phyloP scores from a whole-genome alignment of 2,113 vertebrate genomes.

The Picathartes gymnocephalus region DNA sequence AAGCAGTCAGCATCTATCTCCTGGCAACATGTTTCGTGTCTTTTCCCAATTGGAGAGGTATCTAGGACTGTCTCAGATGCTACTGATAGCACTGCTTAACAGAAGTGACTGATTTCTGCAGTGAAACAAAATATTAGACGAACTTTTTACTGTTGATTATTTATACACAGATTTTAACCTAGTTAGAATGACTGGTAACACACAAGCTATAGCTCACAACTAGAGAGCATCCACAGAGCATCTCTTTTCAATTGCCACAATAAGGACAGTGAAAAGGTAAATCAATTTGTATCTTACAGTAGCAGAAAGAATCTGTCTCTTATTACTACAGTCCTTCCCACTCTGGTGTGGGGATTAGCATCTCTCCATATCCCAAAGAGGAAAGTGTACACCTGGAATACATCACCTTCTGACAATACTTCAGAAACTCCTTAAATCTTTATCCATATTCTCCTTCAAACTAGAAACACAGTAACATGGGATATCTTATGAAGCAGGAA shows the following conservation, averaged over 20 bases:
- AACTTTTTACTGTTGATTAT: not conserved
- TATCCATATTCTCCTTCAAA: not conserved
- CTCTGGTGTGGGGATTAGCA: not conserved
- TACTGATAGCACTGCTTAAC: not conserved
- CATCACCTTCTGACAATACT: not conserved
- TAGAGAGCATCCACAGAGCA: not conserved
- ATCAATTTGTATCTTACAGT: not conserved
- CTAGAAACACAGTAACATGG: not conserved
- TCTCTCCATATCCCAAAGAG: not conserved
- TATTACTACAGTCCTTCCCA: not conserved
- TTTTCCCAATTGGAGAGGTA: not conserved
- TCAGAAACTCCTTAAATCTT: not conserved
- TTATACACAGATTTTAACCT: not conserved
- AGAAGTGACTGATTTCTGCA: not conserved
- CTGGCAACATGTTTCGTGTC: not conserved
- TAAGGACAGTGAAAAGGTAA: not conserved
- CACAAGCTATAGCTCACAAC: not conserved
- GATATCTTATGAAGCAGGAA: not conserved
- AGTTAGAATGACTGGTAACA: not conserved
- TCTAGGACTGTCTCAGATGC: not conserved
- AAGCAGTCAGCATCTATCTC: not conserved
- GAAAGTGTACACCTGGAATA: not conserved
- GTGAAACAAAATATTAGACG: not conserved
- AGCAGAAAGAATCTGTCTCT: not conserved
- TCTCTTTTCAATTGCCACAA: not conserved